phyloP scores from a whole-genome alignment of 2,888 invertebrate genomes.

The Drosophila merina region DNA sequence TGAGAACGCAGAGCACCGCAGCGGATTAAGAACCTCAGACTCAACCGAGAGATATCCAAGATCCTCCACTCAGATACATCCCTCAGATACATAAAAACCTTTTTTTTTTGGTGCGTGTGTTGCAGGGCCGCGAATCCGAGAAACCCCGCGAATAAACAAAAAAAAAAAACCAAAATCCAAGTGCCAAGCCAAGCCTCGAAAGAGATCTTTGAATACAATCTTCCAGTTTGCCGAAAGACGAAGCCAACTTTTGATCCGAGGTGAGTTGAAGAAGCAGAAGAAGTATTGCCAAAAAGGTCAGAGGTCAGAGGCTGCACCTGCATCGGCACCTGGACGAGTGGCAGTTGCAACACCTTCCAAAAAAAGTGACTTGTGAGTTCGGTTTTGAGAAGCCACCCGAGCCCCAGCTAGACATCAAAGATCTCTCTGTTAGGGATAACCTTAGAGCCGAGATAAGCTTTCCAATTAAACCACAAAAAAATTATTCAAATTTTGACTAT shows the following conservation, averaged over 20 bases:
- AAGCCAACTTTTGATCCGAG: background rate
- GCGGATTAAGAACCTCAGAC: conserved; percentile 38
- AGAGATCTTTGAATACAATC: background rate
- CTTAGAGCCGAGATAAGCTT: too few relatives aligned
- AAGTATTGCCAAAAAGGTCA: background rate
- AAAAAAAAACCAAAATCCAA: background rate
- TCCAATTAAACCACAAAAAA: too few relatives aligned
- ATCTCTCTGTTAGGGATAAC: too few relatives aligned
- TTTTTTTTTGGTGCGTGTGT: conserved; percentile 34
- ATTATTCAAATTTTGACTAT: background rate
- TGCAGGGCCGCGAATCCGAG: conserved; percentile 23
- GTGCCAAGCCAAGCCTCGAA: conserved; percentile 2
- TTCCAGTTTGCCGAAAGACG: background rate
- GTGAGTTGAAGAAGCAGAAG: background rate
- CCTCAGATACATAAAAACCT: background rate
- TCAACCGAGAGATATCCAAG: too few relatives aligned
- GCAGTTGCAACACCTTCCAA: background rate
- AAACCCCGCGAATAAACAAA: conserved; percentile 4
- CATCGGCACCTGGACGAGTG: background rate
- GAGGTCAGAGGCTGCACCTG: background rate
- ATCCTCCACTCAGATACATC: background rate
- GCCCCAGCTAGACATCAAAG: too few relatives aligned
- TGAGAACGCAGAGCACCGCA: conserved; percentile 43
- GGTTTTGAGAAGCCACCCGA: too few relatives aligned
- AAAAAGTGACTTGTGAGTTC: background rate